Base-by-base conservation (phyloP, 1,140 invertebrate species). In the Drosophila malerkotliana region DNA sequence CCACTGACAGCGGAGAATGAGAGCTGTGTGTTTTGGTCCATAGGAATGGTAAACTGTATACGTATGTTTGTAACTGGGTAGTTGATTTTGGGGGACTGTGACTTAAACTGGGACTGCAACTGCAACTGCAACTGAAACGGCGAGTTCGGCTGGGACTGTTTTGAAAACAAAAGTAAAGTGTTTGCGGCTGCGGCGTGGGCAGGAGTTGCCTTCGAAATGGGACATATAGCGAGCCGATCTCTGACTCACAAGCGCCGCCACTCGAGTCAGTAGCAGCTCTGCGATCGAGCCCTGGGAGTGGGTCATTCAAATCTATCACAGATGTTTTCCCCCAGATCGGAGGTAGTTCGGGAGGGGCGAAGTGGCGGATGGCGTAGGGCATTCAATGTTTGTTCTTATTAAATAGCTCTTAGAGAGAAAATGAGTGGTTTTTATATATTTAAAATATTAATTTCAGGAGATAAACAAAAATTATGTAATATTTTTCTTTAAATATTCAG, bases 151-250 rank as follows among this genome's bases (percentile, higher is more conserved):
- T 76, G 58, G 18, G 32, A 41, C 63, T 67, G 41, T 62, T 60
- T 74, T 73, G 81, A 85, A 85, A 85, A 81, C 81, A 85, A 87
- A 87, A 85, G 82, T 88, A 85, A 85, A 85, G 82, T 85, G 82
- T 80, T 74, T 77, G 81, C 58, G 71, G 71, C 60, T 53, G 71
- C 41, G 73, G 73, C 73, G 73, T 76, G 73, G 73, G 73, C 63
- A 59, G 72, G 54, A 44, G 51, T 60, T 52, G 61, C 49, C 72
- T 66, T 56, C 72, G 34, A 66, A 64, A 64, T 75, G 71, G 69
- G 80, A 79, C 72, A 83, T 79, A 76, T 76, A 68, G 73, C 39
- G 28, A 63, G 45, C 63, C 72, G 81, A 84, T 85, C 68, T 80
- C 69, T 85, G 81, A 85, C 69, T 85, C 81, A 85, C 81, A 81